Conservation (phyloP, 2,888 invertebrate genomes). For the Iphiclides podalirius region DNA sequence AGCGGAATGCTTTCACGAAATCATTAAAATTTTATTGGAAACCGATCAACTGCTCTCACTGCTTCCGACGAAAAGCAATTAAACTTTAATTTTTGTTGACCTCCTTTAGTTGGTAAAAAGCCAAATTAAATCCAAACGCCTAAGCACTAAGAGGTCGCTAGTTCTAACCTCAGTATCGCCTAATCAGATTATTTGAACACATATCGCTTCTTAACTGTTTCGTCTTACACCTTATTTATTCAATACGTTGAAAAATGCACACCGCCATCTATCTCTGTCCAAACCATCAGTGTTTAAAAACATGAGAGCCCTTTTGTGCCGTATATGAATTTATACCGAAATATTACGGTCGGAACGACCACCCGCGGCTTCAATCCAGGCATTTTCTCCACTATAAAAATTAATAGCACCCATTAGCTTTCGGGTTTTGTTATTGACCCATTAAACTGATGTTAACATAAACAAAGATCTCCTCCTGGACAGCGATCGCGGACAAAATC, state of each 20-base stretch:
- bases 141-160: background rate
- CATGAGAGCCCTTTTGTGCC: background rate
- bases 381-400: slow-evolving; percentile 57
- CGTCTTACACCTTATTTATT: too few species aligned
- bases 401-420: slow-evolving; percentile 53
- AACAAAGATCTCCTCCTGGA: slow-evolving; percentile 43
- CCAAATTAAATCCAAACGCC: too few species aligned
- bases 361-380: slow-evolving; percentile 55
- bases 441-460: slow-evolving; percentile 57
- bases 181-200: too few species aligned
- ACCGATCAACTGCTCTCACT: background rate
- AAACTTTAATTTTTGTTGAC: background rate
- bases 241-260: too few species aligned
- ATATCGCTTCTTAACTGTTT: too few species aligned
- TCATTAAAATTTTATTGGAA: background rate
- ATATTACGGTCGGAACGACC: slow-evolving; percentile 35
- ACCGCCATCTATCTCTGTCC: too few species aligned
- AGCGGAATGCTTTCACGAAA: background rate
- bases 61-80: background rate
- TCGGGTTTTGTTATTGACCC: slow-evolving; percentile 53
- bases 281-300: background rate
- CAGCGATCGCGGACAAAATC: slow-evolving; percentile 37
- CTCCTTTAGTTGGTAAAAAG: background rate
- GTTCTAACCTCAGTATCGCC: background rate
- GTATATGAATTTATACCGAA: background rate